Conservation (phyloP, 1,140 invertebrate genomes). For the Drosophila auraria region DNA sequence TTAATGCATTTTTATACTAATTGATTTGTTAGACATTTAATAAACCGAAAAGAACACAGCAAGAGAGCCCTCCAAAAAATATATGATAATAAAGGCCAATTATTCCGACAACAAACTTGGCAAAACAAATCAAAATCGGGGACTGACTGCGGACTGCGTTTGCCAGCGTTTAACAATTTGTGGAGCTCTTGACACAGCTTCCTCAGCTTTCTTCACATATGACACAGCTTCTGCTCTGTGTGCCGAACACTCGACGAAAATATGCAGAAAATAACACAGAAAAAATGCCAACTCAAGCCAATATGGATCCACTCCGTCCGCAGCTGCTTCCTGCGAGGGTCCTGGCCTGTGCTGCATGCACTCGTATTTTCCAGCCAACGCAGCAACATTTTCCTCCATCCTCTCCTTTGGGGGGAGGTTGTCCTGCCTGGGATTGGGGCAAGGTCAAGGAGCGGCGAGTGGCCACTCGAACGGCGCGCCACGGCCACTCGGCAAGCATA, state of each 20-base stretch:
- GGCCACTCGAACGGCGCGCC: conserved; percentile 63
- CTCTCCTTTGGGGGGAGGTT: too few relatives aligned
- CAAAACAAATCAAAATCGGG: conserved; percentile 18
- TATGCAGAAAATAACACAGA: conserved; percentile 39
- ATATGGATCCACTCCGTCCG: conserved; percentile 11
- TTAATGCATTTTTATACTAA: too few relatives aligned
- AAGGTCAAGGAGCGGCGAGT: conserved; percentile 63
- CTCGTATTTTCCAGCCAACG: conserved; percentile 40
- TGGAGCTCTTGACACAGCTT: conserved; percentile 31
- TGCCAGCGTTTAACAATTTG: conserved; percentile 39
- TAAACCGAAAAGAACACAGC: too few relatives aligned
- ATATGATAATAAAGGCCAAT: not conserved
- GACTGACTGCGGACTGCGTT: conserved; percentile 2
- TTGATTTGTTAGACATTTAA: too few relatives aligned
- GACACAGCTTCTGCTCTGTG: conserved; percentile 26
- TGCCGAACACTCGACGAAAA: conserved; percentile 46
- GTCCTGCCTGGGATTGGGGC: not conserved
- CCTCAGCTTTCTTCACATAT: conserved; percentile 12
- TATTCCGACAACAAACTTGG: conserved; percentile 6
- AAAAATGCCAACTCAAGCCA: conserved; percentile 45
- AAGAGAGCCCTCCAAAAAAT: not conserved
- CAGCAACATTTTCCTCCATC: conserved; percentile 33
- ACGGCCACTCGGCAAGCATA: conserved; percentile 18
- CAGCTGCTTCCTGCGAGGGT: conserved; percentile 11
- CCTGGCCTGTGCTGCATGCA: conserved; percentile 6